Evolutionary conservation across 2,797 vertebrate genomes (phyloP).

Genomic region (Calcarius lapponicus): DNA sequence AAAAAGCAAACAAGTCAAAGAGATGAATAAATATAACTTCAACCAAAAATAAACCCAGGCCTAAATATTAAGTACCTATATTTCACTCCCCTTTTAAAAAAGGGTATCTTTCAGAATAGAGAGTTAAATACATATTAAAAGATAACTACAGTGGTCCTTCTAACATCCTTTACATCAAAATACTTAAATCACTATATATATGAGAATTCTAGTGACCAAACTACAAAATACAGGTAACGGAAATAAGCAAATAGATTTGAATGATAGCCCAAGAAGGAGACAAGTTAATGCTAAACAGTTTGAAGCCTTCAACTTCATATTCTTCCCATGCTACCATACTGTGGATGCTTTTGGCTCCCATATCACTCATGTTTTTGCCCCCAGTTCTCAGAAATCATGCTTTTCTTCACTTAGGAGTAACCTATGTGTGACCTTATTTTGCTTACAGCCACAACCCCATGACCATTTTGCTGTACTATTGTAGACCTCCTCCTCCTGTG

Average conservation of each 20-base stretch:
- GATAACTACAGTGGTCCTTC: not conserved
- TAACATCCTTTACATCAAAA: not conserved
- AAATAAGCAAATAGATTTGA: not conserved
- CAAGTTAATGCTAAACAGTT: not conserved
- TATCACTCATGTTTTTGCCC: not conserved
- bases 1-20: not conserved
- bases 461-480: not conserved
- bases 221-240: not conserved
- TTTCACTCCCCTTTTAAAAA: not conserved
- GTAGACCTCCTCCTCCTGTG: not conserved
- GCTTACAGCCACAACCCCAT: not conserved
- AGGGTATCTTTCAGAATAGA: not conserved
- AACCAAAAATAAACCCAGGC: not conserved
- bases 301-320: not conserved
- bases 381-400: not conserved
- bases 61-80: not conserved
- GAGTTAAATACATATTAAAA: not conserved
- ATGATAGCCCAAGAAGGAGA: not conserved
- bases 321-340: not conserved
- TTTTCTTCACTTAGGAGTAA: not conserved
- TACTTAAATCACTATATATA: not conserved
- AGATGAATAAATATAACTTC: not conserved
- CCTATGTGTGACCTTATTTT: not conserved
- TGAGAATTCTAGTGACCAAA: not conserved
- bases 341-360: rapidly evolving